Conservation (phyloP, 2,113 vertebrate genomes). For the Diphyllodes magnificus region DNA sequence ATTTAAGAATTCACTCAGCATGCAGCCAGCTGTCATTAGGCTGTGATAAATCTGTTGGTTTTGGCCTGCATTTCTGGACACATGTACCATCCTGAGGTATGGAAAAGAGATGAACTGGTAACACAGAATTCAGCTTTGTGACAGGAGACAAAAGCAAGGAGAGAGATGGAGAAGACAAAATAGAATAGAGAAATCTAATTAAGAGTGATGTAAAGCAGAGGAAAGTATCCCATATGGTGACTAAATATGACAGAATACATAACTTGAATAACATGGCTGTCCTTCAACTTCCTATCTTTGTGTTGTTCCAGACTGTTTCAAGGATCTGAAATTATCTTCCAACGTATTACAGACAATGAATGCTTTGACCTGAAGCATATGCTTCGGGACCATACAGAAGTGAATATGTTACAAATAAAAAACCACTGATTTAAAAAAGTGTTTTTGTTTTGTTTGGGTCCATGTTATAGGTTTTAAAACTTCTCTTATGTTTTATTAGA, state of each 20-base stretch:
- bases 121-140: constrained; percentile 19
- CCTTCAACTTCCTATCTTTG: neutral
- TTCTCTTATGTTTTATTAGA: neutral
- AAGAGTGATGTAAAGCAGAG: neutral
- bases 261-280: neutral
- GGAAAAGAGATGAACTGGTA: constrained; percentile 63
- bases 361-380: neutral
- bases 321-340: neutral
- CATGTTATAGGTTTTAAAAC: neutral
- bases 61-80: constrained; percentile 68
- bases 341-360: neutral
- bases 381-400: neutral
- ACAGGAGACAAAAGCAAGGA: constrained; percentile 14
- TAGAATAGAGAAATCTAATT: neutral
- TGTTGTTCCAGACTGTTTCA: neutral
- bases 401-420: neutral
- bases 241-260: neutral
- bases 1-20: constrained; percentile 65
- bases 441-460: neutral
- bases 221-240: neutral
- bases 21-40: constrained; percentile 70
- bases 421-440: neutral
- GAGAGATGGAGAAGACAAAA: neutral
- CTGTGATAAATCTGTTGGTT: constrained; percentile 69
- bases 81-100: constrained; percentile 53